phyloP scores from a whole-genome alignment of 2,113 vertebrate species.

The Ageneiosus marmoratus region DNA sequence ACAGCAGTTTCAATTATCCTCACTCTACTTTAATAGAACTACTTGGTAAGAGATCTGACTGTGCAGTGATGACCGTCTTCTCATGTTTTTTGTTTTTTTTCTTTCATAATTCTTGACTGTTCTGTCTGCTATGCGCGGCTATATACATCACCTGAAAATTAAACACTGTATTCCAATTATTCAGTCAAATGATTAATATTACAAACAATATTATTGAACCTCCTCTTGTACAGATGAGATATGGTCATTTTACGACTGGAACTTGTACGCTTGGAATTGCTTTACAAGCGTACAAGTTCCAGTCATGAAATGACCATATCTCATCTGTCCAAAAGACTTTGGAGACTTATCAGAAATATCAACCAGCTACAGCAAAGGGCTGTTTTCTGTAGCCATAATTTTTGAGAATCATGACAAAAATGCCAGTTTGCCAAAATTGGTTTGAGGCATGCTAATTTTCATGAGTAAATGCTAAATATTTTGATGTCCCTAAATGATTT shows the following conservation, averaged over 20 bases:
- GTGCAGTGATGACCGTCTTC: not conserved
- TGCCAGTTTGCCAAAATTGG: not conserved
- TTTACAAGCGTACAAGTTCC: too few species aligned
- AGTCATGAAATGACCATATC: not conserved
- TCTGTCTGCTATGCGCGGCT: not conserved
- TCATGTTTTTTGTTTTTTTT: too few species aligned
- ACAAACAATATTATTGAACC: not conserved
- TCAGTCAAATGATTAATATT: not conserved
- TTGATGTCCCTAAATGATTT: not conserved
- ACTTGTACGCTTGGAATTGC: too few species aligned
- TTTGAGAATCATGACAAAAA: not conserved
- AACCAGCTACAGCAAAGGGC: not conserved
- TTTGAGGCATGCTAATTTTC: not conserved
- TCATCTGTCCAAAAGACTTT: not conserved
- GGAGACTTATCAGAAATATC: not conserved
- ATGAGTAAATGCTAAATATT: not conserved
- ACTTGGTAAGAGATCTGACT: not conserved
- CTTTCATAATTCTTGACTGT: not conserved
- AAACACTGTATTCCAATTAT: not conserved
- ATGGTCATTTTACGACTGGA: too few species aligned
- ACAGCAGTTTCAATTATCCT: not conserved
- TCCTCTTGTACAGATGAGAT: not conserved
- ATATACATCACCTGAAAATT: not conserved
- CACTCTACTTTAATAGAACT: not conserved
- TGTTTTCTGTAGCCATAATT: too few species aligned